Conservation (phyloP, 2,797 vertebrate genomes). For the Cebuella pygmaea region DNA sequence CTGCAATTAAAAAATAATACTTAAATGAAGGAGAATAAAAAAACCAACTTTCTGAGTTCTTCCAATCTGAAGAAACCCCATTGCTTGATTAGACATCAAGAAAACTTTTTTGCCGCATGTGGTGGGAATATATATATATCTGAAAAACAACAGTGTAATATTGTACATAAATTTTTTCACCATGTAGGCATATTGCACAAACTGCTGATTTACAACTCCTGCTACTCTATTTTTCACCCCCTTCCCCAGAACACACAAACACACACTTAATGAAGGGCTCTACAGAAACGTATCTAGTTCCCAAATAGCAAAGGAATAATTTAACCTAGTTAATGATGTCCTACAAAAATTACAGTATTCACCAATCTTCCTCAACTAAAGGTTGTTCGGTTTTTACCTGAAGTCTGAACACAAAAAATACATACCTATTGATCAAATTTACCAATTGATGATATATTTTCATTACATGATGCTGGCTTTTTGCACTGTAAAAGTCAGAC, state of each 20-base stretch:
- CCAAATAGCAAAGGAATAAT: conserved; percentile 25
- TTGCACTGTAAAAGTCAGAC: neutral
- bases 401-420: neutral
- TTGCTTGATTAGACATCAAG: conserved; percentile 86
- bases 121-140: conserved; percentile 69
- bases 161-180: conserved; percentile 5
- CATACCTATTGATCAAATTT: neutral
- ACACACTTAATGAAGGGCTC: neutral
- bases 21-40: conserved; percentile 91
- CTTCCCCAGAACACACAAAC: neutral
- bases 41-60: conserved; percentile 87
- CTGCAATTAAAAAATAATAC: conserved; percentile 93
- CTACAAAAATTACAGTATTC: neutral
- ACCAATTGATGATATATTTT: neutral
- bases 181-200: conserved; percentile 39
- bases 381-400: neutral
- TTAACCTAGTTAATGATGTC: neutral
- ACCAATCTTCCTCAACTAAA: neutral
- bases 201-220: conserved; percentile 23
- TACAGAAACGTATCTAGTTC: neutral
- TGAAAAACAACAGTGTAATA: conserved; percentile 64
- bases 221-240: neutral
- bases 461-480: neutral
- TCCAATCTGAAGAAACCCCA: conserved; percentile 85
- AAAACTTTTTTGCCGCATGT: conserved; percentile 86